A percentile compares a stretch with the other conserved stretches of the same genome.
These are phyloP conservation scores for Neodiprion pinetum DNA, from an alignment of 1,140 invertebrate species.

Conservation along the genomic window DNA sequence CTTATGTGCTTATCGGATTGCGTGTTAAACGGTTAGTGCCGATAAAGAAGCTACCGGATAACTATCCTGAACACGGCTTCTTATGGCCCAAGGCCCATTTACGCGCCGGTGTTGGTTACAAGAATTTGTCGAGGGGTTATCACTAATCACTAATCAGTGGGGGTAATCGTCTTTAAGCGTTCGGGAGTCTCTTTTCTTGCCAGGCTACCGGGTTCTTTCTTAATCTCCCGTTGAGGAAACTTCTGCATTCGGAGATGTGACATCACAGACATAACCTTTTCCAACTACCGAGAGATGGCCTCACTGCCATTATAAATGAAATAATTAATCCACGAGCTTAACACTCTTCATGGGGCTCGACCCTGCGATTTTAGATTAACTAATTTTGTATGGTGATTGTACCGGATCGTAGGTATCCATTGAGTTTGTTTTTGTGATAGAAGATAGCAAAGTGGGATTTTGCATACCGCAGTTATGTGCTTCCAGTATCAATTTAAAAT, in stretches of 20 bases:
- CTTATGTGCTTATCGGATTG: no score
- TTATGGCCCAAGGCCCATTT: no score
- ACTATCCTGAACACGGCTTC: no score
- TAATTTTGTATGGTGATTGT: not conserved
- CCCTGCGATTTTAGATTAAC: not conserved
- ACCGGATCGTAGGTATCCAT: not conserved
- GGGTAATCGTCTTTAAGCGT: no score
- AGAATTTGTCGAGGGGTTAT: not conserved
- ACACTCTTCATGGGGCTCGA: not conserved
- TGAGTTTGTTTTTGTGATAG: not conserved
- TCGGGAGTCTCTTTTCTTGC: no score
- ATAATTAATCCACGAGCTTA: not conserved
- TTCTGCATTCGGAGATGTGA: constrained; percentile 4
- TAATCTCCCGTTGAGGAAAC: constrained; percentile 27
- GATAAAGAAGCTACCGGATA: no score
- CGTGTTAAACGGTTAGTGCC: no score
- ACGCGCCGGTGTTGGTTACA: not conserved
- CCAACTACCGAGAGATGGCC: not conserved
- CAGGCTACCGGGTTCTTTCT: constrained; percentile 18
- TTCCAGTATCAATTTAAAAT: constrained; percentile 58
- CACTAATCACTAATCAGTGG: not conserved
- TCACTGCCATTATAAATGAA: not conserved
- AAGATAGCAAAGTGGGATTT: constrained; percentile 31
- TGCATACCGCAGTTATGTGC: constrained; percentile 58
- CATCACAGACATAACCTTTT: not conserved